Percentiles rank a stretch among this genome's conserved stretches.
Conservation (phyloP, 2,113 vertebrate species). For the Mystacornis crossleyi region DNA sequence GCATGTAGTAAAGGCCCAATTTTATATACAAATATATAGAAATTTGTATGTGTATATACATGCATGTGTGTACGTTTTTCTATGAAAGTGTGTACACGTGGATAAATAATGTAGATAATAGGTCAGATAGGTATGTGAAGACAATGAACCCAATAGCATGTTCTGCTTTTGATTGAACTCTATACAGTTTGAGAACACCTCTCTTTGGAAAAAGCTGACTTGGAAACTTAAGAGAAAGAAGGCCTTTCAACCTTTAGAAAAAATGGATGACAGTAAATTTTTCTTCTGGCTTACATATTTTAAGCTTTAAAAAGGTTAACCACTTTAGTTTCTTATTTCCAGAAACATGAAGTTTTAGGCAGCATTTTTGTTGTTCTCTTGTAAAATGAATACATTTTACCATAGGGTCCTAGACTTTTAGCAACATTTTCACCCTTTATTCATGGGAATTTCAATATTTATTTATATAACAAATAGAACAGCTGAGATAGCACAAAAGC, state of each 20-base stretch:
- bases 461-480: background rate
- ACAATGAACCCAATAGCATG: background rate
- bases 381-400: background rate
- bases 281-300: background rate
- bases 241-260: background rate
- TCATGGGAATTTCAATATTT: background rate
- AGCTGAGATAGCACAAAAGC: background rate
- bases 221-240: slow-evolving; percentile 16
- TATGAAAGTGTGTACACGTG: background rate
- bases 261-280: background rate
- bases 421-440: background rate
- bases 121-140: background rate
- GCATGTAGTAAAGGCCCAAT: background rate
- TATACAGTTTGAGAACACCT: background rate
- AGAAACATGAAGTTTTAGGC: background rate
- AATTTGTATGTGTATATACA: background rate
- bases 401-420: background rate
- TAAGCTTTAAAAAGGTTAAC: background rate
- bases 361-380: background rate
- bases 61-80: background rate
- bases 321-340: background rate
- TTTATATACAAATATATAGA: background rate
- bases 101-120: background rate
- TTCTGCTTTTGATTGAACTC: background rate
- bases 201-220: slow-evolving; percentile 32